Evolutionary conservation across 2,113 vertebrate genomes (phyloP), one percentile per base, ranked within the genome.

Genomic region (Elephas maximus): DNA sequence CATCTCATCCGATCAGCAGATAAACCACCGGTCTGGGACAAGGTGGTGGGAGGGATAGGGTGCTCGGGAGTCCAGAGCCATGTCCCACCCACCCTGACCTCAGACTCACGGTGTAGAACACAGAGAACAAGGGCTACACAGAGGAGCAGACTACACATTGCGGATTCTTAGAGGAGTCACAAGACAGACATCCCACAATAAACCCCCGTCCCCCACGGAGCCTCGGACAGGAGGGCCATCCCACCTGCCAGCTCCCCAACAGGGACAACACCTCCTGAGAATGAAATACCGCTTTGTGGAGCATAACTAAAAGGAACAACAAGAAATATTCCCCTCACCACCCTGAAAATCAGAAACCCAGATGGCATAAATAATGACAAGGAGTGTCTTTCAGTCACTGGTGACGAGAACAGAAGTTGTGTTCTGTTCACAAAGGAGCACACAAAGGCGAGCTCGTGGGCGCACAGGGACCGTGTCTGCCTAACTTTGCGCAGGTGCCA

Each of bases 381-480:
- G 97, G 80, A 84, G 86, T 67, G 95, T 95, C 96, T 96, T 69
- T 93, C 95, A 96, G 87, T 89, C 80, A 17, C 95, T 74, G 1
- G 0, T 76, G 96, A 96, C 97, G 95, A 82, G 93, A 1, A 33
- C 76, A 24, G 84, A 79, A 87, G 91, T 92, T 88, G 51, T 28
- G 48, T 18, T 71, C 88, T 83, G 53, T 57, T 87, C 23, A 85
- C 93, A 95, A 93, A 97, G 71, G 78, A 74, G 20, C 4, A 0
- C 41, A 96, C 93, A 94, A 96, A 81, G 88, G 85, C 5, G 20
- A 30, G 69, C 73, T 41, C 48, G 1, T 6, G n/a, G 2, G 6
- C 96, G 97, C 97, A 95, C 88, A 97, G 96, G 88, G 91, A 30
- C 89, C 4, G n/a, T 2, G 95, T 95, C 96, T 97, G 96, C 90